These are phyloP conservation scores for Silurus lanzhouensis DNA, from an alignment of 2,797 vertebrate genomes.

Conservation along the genomic window DNA sequence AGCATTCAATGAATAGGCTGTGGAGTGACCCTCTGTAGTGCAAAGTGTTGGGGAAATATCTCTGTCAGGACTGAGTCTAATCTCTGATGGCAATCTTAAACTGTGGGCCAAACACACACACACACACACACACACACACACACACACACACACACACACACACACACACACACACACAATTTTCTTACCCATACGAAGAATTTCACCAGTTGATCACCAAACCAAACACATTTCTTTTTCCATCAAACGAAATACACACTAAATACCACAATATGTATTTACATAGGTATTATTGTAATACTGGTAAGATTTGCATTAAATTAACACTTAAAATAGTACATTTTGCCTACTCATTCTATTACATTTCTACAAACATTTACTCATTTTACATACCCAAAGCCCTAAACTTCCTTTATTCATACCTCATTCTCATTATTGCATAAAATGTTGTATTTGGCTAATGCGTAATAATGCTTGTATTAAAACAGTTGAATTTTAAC, in stretches of 20 bases:
- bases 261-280: neutral
- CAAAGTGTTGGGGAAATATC: constrained; percentile 54
- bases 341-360: neutral
- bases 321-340: neutral
- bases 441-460: constrained; percentile 44
- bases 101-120: constrained; percentile 46
- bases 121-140: constrained; percentile 32
- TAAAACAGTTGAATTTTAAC: neutral
- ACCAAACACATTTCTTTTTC: neutral
- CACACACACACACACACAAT: constrained; percentile 41
- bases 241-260: neutral
- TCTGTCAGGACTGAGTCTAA: constrained; percentile 52
- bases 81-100: constrained; percentile 48
- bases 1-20: constrained; percentile 54
- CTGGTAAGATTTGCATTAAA: neutral
- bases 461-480: constrained; percentile 18
- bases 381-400: neutral
- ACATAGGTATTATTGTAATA: neutral
- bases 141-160: constrained; percentile 43
- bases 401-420: neutral
- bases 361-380: neutral
- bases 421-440: constrained; percentile 26
- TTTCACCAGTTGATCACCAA: neutral
- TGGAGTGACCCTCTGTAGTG: constrained; percentile 50
- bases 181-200: constrained; percentile 21